Conservation (phyloP, 2,113 vertebrate genomes). For the Catharus fuscescens region DNA sequence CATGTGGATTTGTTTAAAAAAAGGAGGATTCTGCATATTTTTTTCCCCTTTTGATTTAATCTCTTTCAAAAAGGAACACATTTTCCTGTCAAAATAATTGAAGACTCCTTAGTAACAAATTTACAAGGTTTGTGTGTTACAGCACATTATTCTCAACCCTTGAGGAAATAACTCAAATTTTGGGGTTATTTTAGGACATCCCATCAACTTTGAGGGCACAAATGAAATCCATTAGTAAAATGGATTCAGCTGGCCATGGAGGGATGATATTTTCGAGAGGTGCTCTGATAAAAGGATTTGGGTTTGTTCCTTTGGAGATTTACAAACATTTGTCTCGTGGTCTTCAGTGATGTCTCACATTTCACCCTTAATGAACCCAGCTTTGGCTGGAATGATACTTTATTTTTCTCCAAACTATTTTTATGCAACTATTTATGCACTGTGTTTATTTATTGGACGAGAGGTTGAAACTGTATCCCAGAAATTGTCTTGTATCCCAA, state of each 20-base stretch:
- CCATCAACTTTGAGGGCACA: neutral
- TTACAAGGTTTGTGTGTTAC: neutral
- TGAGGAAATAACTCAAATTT: slow-evolving; percentile 4
- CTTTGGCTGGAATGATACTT: neutral
- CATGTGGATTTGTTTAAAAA: neutral
- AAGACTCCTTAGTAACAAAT: neutral
- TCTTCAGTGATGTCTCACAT: neutral
- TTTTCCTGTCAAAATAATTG: neutral
- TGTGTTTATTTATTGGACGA: neutral
- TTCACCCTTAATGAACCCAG: neutral
- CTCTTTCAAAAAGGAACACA: neutral
- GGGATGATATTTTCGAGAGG: neutral
- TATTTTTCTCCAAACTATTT: neutral
- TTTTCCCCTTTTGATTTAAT: neutral
- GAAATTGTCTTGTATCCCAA: neutral
- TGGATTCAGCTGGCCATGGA: neutral
- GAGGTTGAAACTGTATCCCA: neutral
- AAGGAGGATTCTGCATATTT: neutral
- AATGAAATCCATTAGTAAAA: neutral
- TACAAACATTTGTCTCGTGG: neutral
- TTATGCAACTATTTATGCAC: neutral
- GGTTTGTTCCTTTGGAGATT: neutral
- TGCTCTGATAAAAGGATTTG: neutral
- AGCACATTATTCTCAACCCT: neutral
- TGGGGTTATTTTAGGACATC: neutral